phyloP scores from a whole-genome alignment of 2,888 invertebrate genomes.

The Phengaris arion region DNA sequence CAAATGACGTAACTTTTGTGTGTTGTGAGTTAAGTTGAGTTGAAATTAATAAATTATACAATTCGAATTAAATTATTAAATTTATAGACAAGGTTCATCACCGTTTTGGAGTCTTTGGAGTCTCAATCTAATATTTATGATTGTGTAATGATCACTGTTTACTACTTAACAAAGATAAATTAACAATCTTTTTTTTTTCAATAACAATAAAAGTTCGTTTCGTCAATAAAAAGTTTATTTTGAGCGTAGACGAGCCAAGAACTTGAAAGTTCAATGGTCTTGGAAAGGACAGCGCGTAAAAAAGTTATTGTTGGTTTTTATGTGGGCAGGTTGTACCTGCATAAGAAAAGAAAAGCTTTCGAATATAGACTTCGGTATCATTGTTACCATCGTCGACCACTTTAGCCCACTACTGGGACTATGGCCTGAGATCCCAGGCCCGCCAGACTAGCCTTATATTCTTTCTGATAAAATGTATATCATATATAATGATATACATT shows the following conservation, averaged over 20 bases:
- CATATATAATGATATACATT: no score
- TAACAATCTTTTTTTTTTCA: no score
- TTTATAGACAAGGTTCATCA: neutral
- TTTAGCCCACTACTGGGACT: no score
- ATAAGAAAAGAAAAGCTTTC: conserved; percentile 24
- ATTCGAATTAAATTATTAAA: neutral
- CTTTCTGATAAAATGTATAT: no score
- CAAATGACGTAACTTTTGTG: neutral
- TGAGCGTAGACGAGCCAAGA: neutral
- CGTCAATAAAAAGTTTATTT: neutral
- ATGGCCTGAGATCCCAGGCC: no score
- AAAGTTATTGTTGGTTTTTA: conserved; percentile 28
- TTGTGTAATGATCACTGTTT: no score
- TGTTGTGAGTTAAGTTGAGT: neutral
- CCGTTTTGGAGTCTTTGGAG: neutral
- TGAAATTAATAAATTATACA: neutral
- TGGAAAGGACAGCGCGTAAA: conserved; percentile 28
- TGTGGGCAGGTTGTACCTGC: conserved; percentile 21
- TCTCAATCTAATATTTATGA: no score
- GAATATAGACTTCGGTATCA: neutral
- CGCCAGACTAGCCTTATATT: no score
- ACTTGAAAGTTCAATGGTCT: conserved; percentile 25
- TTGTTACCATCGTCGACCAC: neutral
- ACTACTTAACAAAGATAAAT: no score
- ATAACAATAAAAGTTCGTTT: no score